Evolutionary conservation across 2,113 vertebrate genomes (phyloP), one percentile per base, ranked within the genome.

Genomic region (Sakesphorus luctuosus): DNA sequence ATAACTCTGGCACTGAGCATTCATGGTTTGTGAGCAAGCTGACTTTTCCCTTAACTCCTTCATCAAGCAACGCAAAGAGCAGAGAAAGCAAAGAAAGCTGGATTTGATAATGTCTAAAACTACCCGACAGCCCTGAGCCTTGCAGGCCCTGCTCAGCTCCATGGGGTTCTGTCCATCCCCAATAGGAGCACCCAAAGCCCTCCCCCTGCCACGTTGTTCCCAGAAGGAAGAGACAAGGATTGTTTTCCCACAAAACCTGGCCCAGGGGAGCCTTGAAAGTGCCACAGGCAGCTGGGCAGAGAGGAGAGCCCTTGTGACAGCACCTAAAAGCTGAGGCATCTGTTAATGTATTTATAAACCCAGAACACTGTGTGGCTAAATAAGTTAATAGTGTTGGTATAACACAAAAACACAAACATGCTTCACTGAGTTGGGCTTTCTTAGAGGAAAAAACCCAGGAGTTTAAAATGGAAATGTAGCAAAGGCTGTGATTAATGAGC

Each of bases 401-500:
- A 73, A 87, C 5, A 56, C 24, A 75, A 19, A 59, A 85, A 58
- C 44, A 43, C 61, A 58, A 33, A 56, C 71, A 40, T 3, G 12
- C 35, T 63, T 62, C n/a, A 19, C n/a, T 62, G 75, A 2, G 0
- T 0, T 17, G 1, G 6, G 40, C 12, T 1, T 49, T 91, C 74
- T 29, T 2, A 49, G 23, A 72, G 36, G 3, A 31, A 46, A 73
- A 75, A 75, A 18, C 6, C 3, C 31, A 7, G 65, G 77, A 50
- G 53, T 58, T 84, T 72, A 53, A 94, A 95, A 89, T 35, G 90
- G 84, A 82, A 97, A 82, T 1, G 43, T 35, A 93, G 92, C 84
- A 77, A 85, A 91, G 59, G 44, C 75, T 79, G 69, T 84, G 88
- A 95, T 93, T 95, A 94, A 94, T 58, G 91, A 97, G 86, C 89